phyloP scores from a whole-genome alignment of 2,797 vertebrate genomes.

The Anguilla obscura region DNA sequence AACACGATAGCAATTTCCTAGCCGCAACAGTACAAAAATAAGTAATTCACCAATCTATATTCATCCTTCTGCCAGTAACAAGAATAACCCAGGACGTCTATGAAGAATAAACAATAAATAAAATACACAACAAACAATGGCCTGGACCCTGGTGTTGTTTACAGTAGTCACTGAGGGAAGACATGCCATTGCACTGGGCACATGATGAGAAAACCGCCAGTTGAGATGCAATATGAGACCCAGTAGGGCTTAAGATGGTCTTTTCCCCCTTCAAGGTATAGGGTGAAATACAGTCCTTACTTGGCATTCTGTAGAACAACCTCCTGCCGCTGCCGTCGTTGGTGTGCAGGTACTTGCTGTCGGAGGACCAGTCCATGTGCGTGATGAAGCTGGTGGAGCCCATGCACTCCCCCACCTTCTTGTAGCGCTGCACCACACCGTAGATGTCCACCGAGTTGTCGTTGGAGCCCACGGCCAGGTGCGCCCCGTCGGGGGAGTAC shows the following conservation, averaged over 20 bases:
- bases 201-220: not conserved
- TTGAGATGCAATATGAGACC: not conserved
- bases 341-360: slow-evolving; percentile 93
- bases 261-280: not conserved
- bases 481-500: slow-evolving; percentile 92
- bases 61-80: not conserved
- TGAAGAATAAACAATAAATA: not conserved
- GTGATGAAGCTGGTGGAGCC: slow-evolving; percentile 93
- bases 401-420: slow-evolving; percentile 94
- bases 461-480: slow-evolving; percentile 94
- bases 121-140: not conserved
- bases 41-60: not conserved
- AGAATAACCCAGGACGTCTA: not conserved
- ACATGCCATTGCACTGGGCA: not conserved
- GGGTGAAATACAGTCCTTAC: slow-evolving; percentile 65
- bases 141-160: not conserved
- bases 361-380: slow-evolving; percentile 97
- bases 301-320: slow-evolving; percentile 94
- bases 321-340: slow-evolving; percentile 92
- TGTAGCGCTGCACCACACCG: slow-evolving; percentile 93
- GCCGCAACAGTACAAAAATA: not conserved
- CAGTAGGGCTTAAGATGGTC: not conserved
- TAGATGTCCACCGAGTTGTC: slow-evolving; percentile 95
- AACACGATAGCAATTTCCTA: not conserved
- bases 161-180: not conserved